Conservation (phyloP, 1,140 invertebrate genomes). For the Carposina sasakii region DNA sequence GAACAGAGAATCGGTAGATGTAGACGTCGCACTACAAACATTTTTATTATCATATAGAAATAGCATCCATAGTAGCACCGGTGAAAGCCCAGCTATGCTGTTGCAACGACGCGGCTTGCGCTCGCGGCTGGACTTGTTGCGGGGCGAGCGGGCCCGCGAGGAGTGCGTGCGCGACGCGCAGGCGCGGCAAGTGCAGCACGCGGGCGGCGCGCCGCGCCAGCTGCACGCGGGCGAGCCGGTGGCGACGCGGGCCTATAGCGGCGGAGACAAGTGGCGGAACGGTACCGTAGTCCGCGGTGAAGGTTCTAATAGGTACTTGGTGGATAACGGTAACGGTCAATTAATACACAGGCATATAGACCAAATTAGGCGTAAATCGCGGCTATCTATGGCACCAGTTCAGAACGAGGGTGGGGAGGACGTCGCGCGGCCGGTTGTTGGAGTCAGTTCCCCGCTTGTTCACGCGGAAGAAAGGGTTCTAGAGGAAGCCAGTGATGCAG, state of each 20-base stretch:
- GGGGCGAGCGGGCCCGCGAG: background rate
- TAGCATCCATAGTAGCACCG: constrained; percentile 2
- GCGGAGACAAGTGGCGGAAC: background rate
- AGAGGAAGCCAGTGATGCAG: too few species aligned
- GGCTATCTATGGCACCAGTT: too few species aligned
- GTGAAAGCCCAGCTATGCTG: background rate
- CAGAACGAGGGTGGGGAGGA: too few species aligned
- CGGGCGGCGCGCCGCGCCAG: background rate
- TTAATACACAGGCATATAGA: too few species aligned
- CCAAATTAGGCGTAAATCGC: too few species aligned
- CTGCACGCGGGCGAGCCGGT: background rate
- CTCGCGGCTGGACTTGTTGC: constrained; percentile 1
- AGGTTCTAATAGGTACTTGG: too few species aligned
- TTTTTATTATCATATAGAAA: background rate
- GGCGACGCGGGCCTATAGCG: background rate
- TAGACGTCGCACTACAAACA: too few species aligned
- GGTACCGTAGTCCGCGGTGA: too few species aligned
- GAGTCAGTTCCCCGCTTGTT: too few species aligned
- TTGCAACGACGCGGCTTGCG: background rate
- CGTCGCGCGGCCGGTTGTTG: too few species aligned
- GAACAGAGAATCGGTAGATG: background rate
- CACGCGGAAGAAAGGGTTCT: too few species aligned
- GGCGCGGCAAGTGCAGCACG: background rate
- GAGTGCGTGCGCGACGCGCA: background rate
- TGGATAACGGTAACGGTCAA: too few species aligned